These are phyloP conservation scores for Chaetops frenatus DNA, from an alignment of 2,113 vertebrate species.

Conservation along the genomic window DNA sequence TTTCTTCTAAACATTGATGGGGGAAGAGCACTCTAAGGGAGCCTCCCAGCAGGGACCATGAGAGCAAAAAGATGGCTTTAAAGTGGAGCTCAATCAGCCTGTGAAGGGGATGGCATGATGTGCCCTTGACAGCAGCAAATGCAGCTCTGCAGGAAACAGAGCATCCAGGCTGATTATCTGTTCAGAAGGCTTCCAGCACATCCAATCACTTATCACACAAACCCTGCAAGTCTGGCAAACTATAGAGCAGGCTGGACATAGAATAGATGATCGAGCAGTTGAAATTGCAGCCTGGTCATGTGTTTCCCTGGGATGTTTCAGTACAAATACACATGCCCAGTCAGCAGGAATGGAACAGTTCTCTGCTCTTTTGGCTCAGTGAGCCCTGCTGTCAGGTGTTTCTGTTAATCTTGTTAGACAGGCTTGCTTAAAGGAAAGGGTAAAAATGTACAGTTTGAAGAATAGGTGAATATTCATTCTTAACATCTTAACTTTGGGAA, in stretches of 20 bases:
- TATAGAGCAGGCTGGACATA: not conserved
- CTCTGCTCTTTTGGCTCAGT: not conserved
- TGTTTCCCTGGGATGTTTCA: not conserved
- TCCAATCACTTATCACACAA: slow-evolving; percentile 10
- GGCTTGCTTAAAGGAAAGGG: not conserved
- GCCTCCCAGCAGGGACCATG: not conserved
- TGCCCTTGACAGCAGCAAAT: slow-evolving; percentile 8
- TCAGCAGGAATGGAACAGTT: slow-evolving; percentile 20
- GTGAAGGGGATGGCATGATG: not conserved
- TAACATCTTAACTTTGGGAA: not conserved
- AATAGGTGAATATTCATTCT: not conserved
- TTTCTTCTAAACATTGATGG: not conserved
- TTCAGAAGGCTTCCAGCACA: slow-evolving; percentile 10
- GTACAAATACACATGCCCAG: not conserved
- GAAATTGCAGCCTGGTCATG: not conserved
- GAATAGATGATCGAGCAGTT: slow-evolving; percentile 26
- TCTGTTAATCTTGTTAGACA: not conserved
- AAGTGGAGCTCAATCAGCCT: not conserved
- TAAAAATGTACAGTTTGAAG: not conserved
- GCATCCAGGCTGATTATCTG: not conserved
- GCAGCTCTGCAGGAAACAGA: not conserved
- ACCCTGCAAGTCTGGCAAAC: not conserved
- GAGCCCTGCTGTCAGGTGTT: not conserved
- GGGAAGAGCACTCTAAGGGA: not conserved
- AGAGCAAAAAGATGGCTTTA: not conserved